Base-by-base conservation (phyloP, 2,113 vertebrate genomes). In the Addax nasomaculatus region DNA sequence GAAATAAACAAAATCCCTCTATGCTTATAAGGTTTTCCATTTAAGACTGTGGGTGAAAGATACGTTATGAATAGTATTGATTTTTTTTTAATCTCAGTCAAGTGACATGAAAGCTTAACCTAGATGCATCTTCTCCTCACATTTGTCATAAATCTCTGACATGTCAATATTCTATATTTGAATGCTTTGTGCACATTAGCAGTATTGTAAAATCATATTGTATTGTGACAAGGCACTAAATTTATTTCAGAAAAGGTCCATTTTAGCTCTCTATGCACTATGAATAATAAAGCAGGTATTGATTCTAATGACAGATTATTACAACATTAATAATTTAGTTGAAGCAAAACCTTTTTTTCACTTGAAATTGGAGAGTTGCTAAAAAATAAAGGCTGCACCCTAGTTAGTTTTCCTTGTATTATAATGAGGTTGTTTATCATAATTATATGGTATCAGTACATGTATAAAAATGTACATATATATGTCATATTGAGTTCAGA, bases 271-370 rank as follows among this genome's bases (percentile, higher is more conserved):
- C 86, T 84, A 64, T 97, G 47, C 17, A 57, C 96, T 98, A 98
- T 97, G 97, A 98, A 98, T 98, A 98, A 98, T 98, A 99, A 98
- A 98, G 78, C 6, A 94, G 85, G 51, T 98, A 99, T 98, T 98
- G 98, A 98, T 98, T 98, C n/a, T 98, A 98, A 98, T 96, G 96
- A 97, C 84, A 98, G 78, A 98, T 98, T 98, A 98, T 98, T 97
- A 97, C 36, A 98, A 90, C 23, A 93, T 98, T 97, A 89, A 88
- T 97, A 96, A 97, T 96, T 97, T 67, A 84, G 43, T 96, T 97
- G 58, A 96, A 86, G 90, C 93, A 97, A 55, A 25, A 1, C 51
- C 51, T 88, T 98, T 98, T 98, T 25, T 47, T 62, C 57, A 81
- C 49, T 70, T 98, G 88, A 97, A 97, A 96, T 67, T 96, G 64